Base-by-base conservation (phyloP, 2,888 invertebrate genomes). In the Synergus gifuensis region DNA sequence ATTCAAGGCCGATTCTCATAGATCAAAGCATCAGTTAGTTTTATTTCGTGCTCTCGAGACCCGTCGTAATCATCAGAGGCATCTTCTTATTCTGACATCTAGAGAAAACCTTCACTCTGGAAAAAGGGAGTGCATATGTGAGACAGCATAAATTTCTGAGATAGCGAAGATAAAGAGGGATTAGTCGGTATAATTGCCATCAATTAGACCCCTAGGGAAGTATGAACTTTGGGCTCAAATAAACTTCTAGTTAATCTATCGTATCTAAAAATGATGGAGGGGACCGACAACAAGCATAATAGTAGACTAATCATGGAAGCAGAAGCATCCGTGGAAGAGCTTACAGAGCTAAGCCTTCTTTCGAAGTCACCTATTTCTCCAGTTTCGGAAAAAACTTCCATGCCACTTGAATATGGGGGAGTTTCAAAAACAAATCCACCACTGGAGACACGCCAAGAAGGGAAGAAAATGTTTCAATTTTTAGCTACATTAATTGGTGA, bases 401-500 rank as follows among this genome's bases (percentile, higher is more conserved):
- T 73, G 49, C 28, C 49, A 49, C 28, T 73, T n/a, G 78, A 60
- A 69, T 54, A 67, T 77, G 83, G 82, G 62, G 77, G 80, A 79
- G 80, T 69, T 67, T 66, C 69, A 63, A 77, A 22, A 69, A 73
- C 77, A 18, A 49, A 60, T 46, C 16, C 18, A 67, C 60, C 63
- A 67, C 58, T 77, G 14, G 62, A 12, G 14, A 54, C 12, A 12
- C 76, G 69, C 12, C 80, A 81, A 49, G 86, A 87, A 78, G 91
- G 88, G 14, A 84, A 79, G 9, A 90, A 89, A 76, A 79, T 87
- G n/a, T 87, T 87, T 83, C 90, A 90, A 82, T 89, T 88, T 83
- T 76, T 88, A 16, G 87, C 88, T 7, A 88, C 88, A 12, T 79
- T 90, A 62, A 85, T 89, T 81, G 90, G 91, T 90, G 80, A 90